Conservation (phyloP, 2,888 invertebrate genomes). For the Aproaerema taeniolella region DNA sequence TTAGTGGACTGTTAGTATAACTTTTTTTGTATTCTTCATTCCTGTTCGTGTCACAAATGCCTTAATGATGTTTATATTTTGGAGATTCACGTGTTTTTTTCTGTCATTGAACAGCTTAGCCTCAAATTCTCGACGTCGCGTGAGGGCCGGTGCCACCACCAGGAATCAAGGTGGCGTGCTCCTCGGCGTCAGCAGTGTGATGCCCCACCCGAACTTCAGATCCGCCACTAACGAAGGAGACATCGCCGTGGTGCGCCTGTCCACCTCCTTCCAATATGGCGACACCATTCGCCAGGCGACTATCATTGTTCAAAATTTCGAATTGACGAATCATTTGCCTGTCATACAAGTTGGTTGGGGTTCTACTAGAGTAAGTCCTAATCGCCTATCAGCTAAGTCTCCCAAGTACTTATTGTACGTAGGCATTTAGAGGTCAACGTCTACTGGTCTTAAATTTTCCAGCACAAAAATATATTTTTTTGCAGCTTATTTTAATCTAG, state of each 20-base stretch:
- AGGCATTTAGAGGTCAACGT: too few species aligned
- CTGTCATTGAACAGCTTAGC: too few species aligned
- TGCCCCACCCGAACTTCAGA: slow-evolving; percentile 31
- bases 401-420: too few species aligned
- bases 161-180: slow-evolving; percentile 39
- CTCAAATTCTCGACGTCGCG: slow-evolving; percentile 29
- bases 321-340: slow-evolving; percentile 10
- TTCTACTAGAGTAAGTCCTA: slow-evolving; percentile 23
- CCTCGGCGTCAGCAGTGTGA: slow-evolving; percentile 12
- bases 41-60: too few species aligned
- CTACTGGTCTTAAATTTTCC: too few species aligned
- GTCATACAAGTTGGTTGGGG: slow-evolving; percentile 6
- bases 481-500: too few species aligned
- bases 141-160: slow-evolving; percentile 40
- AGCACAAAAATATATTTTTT: too few species aligned
- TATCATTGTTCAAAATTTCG: slow-evolving; percentile 20
- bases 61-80: too few species aligned
- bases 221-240: slow-evolving; percentile 27
- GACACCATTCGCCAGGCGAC: slow-evolving; percentile 5
- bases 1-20: slow-evolving; percentile 21
- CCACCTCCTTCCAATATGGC: slow-evolving; percentile 21
- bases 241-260: slow-evolving; percentile 37
- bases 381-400: background rate
- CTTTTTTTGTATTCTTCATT: too few species aligned
- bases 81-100: too few species aligned